Conservation (phyloP, 2,797 vertebrate species). For the Salmo trutta region DNA sequence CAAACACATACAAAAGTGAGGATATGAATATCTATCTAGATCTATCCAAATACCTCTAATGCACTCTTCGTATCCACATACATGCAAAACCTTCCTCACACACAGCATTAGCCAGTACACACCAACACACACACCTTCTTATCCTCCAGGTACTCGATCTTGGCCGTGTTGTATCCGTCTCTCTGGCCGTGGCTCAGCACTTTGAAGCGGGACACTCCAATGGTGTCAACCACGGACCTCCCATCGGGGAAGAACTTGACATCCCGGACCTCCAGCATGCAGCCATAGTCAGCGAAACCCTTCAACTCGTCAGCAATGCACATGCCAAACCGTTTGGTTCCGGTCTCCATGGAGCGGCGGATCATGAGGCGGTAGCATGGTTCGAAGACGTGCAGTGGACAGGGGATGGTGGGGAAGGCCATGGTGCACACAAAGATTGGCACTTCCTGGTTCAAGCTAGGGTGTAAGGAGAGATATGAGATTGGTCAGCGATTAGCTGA, state of each 20-base stretch:
- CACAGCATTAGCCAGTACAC: background rate
- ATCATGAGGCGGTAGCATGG: constrained; percentile 93
- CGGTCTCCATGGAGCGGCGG: constrained; percentile 92
- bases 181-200: constrained; percentile 88
- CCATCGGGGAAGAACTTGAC: constrained; percentile 92
- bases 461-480: constrained; percentile 7
- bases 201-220: constrained; percentile 86
- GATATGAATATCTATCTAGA: background rate
- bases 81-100: background rate
- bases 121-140: constrained; percentile 77
- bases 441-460: constrained; percentile 92
- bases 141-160: constrained; percentile 92
- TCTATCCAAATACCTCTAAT: background rate
- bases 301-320: constrained; percentile 89
- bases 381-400: constrained; percentile 91
- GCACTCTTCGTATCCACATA: background rate
- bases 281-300: constrained; percentile 91
- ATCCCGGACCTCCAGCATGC: constrained; percentile 90
- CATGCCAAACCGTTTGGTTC: constrained; percentile 93
- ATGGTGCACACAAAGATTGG: constrained; percentile 95
- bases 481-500: background rate
- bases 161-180: constrained; percentile 92
- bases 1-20: background rate
- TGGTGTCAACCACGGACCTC: constrained; percentile 88
- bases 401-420: constrained; percentile 94